A percentile compares a stretch with the other conserved stretches of the same genome.
Conservation (phyloP, 2,888 invertebrate genomes). For the Pyrrhosoma nymphula region DNA sequence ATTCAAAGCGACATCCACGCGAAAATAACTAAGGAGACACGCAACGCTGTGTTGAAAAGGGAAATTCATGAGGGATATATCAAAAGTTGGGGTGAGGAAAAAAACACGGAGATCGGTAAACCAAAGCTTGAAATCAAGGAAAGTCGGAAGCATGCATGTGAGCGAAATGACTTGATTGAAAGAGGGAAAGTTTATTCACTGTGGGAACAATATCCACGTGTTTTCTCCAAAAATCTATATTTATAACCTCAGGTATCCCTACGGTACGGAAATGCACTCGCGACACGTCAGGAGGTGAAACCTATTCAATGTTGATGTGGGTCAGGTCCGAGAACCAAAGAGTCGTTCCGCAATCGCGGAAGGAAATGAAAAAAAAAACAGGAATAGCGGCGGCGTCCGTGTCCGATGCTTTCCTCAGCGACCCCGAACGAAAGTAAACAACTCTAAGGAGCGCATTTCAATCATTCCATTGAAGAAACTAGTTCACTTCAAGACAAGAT, state of each 20-base stretch:
- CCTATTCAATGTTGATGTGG: background rate
- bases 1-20: no score
- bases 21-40: no score
- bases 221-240: background rate
- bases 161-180: background rate
- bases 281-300: background rate
- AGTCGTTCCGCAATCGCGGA: background rate
- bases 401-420: background rate
- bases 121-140: no score
- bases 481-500: no score
- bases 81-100: no score
- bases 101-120: no score
- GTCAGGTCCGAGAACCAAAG: background rate
- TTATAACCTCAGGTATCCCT: background rate
- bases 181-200: background rate
- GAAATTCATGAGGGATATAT: no score
- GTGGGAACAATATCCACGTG: background rate
- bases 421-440: no score
- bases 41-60: no score
- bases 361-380: background rate
- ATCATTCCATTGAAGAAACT: no score
- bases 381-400: background rate
- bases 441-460: no score
- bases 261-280: background rate
- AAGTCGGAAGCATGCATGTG: background rate